phyloP scores from a whole-genome alignment of 2,797 vertebrate species.

The Coracias cyanogaster region DNA sequence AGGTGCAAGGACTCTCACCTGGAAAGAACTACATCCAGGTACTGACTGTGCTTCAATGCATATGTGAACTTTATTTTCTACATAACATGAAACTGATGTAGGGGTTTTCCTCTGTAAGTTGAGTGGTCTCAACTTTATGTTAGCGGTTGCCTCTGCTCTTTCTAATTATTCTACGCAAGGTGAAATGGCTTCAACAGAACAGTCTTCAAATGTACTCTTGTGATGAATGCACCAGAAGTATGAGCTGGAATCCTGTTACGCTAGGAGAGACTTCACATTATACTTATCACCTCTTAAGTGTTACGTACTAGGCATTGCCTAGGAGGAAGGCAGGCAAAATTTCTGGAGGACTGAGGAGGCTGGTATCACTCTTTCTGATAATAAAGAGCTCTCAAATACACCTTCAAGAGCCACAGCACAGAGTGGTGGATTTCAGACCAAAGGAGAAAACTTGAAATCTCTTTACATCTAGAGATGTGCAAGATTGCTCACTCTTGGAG shows the following conservation, averaged over 20 bases:
- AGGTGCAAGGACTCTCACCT: neutral
- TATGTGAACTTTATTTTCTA: neutral
- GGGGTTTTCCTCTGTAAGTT: rapidly evolving
- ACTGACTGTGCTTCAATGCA: neutral
- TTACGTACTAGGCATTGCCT: neutral
- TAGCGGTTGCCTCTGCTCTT: neutral
- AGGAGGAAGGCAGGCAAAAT: neutral
- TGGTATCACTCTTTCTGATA: neutral
- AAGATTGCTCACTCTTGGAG: neutral
- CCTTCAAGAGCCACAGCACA: neutral
- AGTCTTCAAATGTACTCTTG: neutral
- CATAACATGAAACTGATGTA: neutral
- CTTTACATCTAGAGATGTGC: neutral
- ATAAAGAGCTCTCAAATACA: neutral
- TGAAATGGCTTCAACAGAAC: neutral
- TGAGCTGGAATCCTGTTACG: neutral
- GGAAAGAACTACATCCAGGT: neutral
- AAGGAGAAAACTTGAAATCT: neutral
- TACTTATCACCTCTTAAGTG: neutral
- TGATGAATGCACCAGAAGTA: neutral
- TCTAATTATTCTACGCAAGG: neutral
- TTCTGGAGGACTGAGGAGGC: neutral
- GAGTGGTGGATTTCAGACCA: neutral
- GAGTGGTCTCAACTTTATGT: neutral
- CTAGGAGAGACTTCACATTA: neutral